A percentile compares a stretch with the other conserved stretches of the same genome.
phyloP scores from a whole-genome alignment of 2,113 vertebrate genomes.

The Cisticola juncidis region DNA sequence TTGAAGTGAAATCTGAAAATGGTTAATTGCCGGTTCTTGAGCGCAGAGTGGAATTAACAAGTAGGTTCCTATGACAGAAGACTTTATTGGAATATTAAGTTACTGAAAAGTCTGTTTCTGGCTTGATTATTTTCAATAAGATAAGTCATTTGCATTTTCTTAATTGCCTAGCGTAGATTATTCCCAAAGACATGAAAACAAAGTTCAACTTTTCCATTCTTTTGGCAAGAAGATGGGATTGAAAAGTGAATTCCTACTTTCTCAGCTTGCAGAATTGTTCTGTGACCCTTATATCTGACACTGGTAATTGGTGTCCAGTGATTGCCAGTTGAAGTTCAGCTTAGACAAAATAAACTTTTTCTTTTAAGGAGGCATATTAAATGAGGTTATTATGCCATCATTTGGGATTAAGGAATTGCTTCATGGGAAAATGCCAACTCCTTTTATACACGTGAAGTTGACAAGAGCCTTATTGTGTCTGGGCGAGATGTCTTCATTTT shows the following conservation, averaged over 20 bases:
- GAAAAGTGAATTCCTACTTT: neutral
- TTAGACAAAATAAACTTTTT: conserved; percentile 61
- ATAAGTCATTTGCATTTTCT: conserved; percentile 52
- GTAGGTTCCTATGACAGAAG: conserved; percentile 19
- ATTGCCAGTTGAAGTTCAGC: conserved; percentile 49
- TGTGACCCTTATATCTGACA: conserved; percentile 31
- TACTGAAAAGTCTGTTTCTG: conserved; percentile 36
- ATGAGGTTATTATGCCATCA: conserved; percentile 57
- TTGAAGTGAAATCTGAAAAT: conserved; percentile 56
- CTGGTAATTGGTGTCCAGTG: conserved; percentile 43
- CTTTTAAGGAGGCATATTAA: conserved; percentile 38
- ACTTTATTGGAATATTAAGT: conserved; percentile 59
- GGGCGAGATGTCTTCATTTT: conserved; percentile 34
- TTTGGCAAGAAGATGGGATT: neutral
- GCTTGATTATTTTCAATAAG: conserved; percentile 35
- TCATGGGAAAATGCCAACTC: conserved; percentile 56
- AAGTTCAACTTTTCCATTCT: neutral
- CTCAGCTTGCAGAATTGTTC: conserved; percentile 8
- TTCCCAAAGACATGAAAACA: conserved; percentile 25
- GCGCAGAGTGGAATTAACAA: conserved; percentile 39
- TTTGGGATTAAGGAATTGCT: conserved; percentile 62
- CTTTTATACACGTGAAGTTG: conserved; percentile 34
- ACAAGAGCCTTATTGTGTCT: conserved; percentile 47
- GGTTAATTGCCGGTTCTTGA: conserved; percentile 55
- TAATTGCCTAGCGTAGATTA: conserved; percentile 35